Evolutionary conservation across 64 coral and sea anemone species (phyloP).

Genomic region (Stylophora pistillata): DNA sequence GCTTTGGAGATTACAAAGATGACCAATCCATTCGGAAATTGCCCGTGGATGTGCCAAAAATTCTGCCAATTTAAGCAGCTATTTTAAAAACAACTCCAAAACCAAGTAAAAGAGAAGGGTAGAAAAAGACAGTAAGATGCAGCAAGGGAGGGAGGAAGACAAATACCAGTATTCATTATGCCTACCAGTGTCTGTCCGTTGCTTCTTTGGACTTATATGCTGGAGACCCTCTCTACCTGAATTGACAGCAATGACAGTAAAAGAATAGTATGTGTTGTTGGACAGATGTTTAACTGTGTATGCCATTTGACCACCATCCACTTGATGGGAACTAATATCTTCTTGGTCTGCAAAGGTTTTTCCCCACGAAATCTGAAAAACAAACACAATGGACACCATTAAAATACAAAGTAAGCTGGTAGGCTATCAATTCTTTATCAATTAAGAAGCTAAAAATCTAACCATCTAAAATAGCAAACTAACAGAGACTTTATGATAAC

Average conservation of each 20-base stretch:
- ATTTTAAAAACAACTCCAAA: too few species aligned
- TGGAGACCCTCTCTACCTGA: not conserved
- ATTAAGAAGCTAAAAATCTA: too few species aligned
- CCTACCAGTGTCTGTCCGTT: slow-evolving; percentile 36
- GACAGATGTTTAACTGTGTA: slow-evolving; percentile 35
- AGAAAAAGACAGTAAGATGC: not conserved
- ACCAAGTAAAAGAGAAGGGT: too few species aligned
- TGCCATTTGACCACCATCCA: not conserved
- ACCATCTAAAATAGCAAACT: too few species aligned
- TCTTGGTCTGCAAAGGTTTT: not conserved
- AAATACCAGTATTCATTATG: not conserved
- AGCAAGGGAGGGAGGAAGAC: not conserved
- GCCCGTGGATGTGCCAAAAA: too few species aligned
- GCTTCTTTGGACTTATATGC: not conserved
- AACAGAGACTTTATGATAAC: too few species aligned
- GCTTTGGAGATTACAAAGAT: too few species aligned
- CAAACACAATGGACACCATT: not conserved
- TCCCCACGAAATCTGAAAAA: slow-evolving; percentile 34
- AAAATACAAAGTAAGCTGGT: too few species aligned
- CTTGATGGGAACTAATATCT: too few species aligned
- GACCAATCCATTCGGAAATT: too few species aligned
- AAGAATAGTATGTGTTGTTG: slow-evolving; percentile 45
- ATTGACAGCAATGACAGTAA: slow-evolving; percentile 27
- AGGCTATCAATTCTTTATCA: too few species aligned
- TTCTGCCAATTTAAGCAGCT: too few species aligned